phyloP scores from a whole-genome alignment of 23 tunicate genomes.

The Halocynthia roretzi region DNA sequence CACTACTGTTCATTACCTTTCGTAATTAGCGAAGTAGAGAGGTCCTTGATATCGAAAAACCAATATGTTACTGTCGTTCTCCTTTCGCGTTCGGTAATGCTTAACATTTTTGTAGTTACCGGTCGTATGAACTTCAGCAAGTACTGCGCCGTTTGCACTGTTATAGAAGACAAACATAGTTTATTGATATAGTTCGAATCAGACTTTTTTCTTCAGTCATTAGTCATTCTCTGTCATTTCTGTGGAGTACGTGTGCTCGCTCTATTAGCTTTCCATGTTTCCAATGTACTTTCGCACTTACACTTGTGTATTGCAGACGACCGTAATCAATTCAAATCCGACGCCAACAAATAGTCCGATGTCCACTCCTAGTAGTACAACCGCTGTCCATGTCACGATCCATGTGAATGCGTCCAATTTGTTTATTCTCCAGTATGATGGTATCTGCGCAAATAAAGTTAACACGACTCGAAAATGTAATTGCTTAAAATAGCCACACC shows the following conservation, averaged over 20 bases:
- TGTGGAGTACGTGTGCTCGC: too few relatives aligned
- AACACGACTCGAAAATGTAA: neutral
- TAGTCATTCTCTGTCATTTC: too few relatives aligned
- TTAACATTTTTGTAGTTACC: neutral
- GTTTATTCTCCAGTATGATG: constrained; percentile 50
- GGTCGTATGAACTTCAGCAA: constrained; percentile 8
- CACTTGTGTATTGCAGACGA: constrained; percentile 56
- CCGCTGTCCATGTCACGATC: constrained; percentile 82
- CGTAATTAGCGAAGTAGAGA: constrained; percentile 60
- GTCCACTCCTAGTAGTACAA: constrained; percentile 73
- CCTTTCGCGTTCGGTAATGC: neutral
- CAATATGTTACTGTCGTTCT: constrained; percentile 18
- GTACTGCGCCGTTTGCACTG: constrained; percentile 5
- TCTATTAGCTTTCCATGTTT: too few relatives aligned
- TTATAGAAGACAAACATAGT: neutral
- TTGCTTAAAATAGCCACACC: neutral
- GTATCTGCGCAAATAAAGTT: constrained; percentile 6
- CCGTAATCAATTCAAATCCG: constrained; percentile 51
- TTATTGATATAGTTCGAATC: neutral
- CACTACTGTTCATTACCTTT: constrained; percentile 33
- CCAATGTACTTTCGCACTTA: constrained; percentile 16
- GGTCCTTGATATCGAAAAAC: constrained; percentile 56
- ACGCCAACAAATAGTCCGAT: constrained; percentile 60
- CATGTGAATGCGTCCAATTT: constrained; percentile 67
- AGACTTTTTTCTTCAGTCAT: too few relatives aligned